Conservation (phyloP, 2,113 vertebrate species). For the Toxostoma redivivum region DNA sequence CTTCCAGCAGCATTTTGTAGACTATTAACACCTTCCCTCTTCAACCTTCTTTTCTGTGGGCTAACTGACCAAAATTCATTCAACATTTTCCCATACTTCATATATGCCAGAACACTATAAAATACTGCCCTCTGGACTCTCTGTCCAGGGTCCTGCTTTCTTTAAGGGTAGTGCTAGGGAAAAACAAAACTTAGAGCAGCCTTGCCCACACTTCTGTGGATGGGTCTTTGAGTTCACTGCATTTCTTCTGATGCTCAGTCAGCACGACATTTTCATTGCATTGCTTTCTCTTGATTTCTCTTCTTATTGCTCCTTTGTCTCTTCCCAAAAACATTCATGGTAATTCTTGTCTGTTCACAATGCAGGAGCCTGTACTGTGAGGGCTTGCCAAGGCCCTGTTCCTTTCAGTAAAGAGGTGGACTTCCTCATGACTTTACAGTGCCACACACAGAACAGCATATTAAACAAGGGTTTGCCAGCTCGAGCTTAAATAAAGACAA, state of each 20-base stretch:
- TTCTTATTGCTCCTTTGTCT: not conserved
- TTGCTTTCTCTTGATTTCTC: not conserved
- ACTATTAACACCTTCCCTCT: not conserved
- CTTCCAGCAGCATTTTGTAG: slow-evolving; percentile 6
- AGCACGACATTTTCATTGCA: not conserved
- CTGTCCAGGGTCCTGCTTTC: not conserved
- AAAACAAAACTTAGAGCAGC: not conserved
- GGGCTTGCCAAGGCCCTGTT: not conserved
- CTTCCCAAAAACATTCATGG: not conserved
- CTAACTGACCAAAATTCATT: not conserved
- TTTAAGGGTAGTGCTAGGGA: not conserved
- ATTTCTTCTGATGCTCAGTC: not conserved
- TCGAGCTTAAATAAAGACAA: not conserved
- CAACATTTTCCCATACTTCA: not conserved
- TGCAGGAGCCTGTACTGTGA: not conserved
- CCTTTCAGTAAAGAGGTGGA: not conserved
- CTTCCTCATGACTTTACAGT: not conserved
- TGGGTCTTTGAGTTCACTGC: not conserved
- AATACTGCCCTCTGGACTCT: not conserved
- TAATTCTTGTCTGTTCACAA: not conserved
- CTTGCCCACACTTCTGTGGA: not conserved
- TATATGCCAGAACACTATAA: not conserved
- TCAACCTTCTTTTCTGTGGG: not conserved
- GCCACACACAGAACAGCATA: not conserved
- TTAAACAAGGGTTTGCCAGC: not conserved